phyloP scores from a whole-genome alignment of 2,797 vertebrate genomes.

The Tarsius wallacei region DNA sequence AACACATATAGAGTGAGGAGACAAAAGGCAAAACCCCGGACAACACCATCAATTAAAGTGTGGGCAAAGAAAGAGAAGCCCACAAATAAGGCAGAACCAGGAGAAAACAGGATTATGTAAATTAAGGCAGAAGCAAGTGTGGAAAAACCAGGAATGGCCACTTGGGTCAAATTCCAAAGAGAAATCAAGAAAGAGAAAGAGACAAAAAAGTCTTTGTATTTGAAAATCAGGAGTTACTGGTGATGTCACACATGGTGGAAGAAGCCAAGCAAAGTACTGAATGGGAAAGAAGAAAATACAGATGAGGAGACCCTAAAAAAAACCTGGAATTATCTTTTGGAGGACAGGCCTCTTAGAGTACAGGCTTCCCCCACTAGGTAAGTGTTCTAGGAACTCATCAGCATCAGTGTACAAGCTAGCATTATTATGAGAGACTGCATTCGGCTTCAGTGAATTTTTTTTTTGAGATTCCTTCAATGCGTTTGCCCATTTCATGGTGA shows the following conservation, averaged over 20 bases:
- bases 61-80: background rate
- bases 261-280: background rate
- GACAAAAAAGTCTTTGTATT: background rate
- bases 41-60: background rate
- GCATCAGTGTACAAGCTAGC: too few species aligned
- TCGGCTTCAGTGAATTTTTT: too few species aligned
- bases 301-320: too few species aligned
- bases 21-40: background rate
- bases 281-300: background rate
- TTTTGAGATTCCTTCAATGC: too few species aligned
- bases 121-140: background rate
- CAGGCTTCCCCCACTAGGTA: too few species aligned
- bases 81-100: background rate
- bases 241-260: background rate
- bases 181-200: background rate
- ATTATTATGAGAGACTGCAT: too few species aligned
- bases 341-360: too few species aligned
- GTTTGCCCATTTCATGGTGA: too few species aligned
- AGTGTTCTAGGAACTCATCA: too few species aligned
- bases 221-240: background rate
- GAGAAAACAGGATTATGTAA: background rate
- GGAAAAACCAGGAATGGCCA: background rate
- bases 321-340: too few species aligned
- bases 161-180: constrained; percentile 26
- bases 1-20: background rate